Evolutionary conservation across 2,113 vertebrate genomes (phyloP), one percentile per base, ranked within the genome.

Genomic region (Carlito syrichta): DNA sequence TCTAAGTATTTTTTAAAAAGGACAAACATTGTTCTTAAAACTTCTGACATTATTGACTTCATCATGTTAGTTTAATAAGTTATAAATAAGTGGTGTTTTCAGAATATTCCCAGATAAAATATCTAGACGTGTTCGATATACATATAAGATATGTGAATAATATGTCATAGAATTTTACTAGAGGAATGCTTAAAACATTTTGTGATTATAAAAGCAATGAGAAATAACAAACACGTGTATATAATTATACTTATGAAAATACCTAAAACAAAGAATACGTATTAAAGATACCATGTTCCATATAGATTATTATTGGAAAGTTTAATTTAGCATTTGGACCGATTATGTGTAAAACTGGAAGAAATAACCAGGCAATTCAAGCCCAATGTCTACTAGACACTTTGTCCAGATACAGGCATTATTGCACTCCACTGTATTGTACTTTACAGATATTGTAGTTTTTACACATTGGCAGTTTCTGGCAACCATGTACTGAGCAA

Each of bases 31-130:
- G 43, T 35, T 38, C 62, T 78, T 90, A 74, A 27, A 76, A 63
- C 0, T 89, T 96, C 56, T 94, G 17, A 92, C 94, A 86, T 77
- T 88, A 89, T 17, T 96, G 56, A 86, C 25, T 50, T 92, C 16
- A 95, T 52, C 20, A 79, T 3, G 3, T 85, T 85, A 94, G 7
- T 68, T 84, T 73, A 78, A 48, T 78, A 74, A 58, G 16, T 91
- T 93, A 96, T 50, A 32, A 95, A 96, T 76, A 79, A 92, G 0
- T 6, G 13, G 73, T 52, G n/a, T 89, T 83, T 89, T 93, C 74
- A 73, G 52, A 40, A 87, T 95, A 88, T 63, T 87, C 7, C 1
- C 17, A 93, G 4, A 35, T 40, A 94, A 96, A 68, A 25, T 66
- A 69, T 38, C 3, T 50, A 4, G 8, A 85, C 58, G 48, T 69